These are phyloP conservation scores for Orussus abietinus DNA, from an alignment of 1,140 invertebrate species.

Conservation along the genomic window DNA sequence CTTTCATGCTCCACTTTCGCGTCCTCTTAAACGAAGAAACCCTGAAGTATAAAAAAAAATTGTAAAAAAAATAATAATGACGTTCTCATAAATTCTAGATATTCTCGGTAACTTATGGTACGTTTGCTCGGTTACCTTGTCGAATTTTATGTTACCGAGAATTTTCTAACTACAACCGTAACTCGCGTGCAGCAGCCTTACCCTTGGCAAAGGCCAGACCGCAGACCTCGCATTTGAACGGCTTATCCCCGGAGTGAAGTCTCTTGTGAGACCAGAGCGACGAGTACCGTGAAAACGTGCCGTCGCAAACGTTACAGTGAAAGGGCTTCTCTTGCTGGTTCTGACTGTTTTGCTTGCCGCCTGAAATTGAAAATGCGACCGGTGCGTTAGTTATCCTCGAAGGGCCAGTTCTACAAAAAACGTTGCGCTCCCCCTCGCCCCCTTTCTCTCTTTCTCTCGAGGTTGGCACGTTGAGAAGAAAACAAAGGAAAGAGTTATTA, in stretches of 20 bases:
- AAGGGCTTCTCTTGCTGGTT: conserved; percentile 73
- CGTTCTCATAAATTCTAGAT: no score
- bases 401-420: conserved; percentile 50
- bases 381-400: conserved; percentile 41
- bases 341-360: conserved; percentile 54
- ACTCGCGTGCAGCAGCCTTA: no score
- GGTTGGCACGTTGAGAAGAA: conserved; percentile 25
- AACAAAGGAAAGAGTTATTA: no score
- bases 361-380: conserved; percentile 42
- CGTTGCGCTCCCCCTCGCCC: no score
- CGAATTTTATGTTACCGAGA: no score
- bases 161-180: no score
- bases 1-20: no score
- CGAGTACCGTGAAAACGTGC: conserved; percentile 77
- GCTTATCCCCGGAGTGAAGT: conserved; percentile 82
- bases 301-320: conserved; percentile 82
- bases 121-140: no score
- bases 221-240: conserved; percentile 89
- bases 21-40: no score
- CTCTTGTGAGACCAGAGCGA: conserved; percentile 83
- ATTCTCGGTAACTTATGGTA: conserved; percentile 3
- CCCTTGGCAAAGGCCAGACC: conserved; percentile 86
- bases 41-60: conserved; percentile 2
- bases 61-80: conserved; percentile 5
- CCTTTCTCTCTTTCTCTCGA: no score